Base-by-base conservation (phyloP, 1,140 invertebrate genomes). In the Brachionus plicatilis region DNA sequence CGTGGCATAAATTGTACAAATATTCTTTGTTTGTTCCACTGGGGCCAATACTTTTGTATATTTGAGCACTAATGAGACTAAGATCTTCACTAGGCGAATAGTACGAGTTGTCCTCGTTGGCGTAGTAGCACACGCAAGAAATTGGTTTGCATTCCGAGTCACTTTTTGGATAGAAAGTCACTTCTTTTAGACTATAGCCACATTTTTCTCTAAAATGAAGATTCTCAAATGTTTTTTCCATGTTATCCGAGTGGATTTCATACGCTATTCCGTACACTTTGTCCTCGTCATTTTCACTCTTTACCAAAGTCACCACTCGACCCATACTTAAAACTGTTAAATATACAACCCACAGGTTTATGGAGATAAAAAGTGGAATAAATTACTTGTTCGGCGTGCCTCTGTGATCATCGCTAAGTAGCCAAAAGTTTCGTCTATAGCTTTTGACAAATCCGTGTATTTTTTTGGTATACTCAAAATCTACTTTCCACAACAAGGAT, bases 1-100 rank as follows among this genome's bases (percentile, higher is more conserved):
- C 7, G 41, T 60, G 3, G 65, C 79, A 82, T 33, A 82, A 37
- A 37, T 82, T 82, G 27, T 43, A 65, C 27, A 82, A 45, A 65
- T 82, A 82, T 65, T 82, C 79, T 65, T 60, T 65, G 27, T 82
- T 82, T 37, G 79, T 82, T 37, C 79, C 79, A 82, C 79, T 82
- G 3, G 79, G 79, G 11, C 79, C 79, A 17, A 82, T 47, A 65
- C 53, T 65, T 41, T 68, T 82, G 27, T 45, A 45, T 37, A 82
- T 82, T 82, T 82, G 79, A 12, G 24, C n/a, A 27, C 50, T 65
- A 24, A 82, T 17, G 3, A 65, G 37, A 37, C 33, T 82, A 37
- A 45, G 24, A 68, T 82, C 79, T 14, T 65, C n/a, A 11, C 20
- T 47, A 24, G 65, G 53, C 37, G 79, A 82, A 82, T 43, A 82